These are phyloP conservation scores for Argyrosomus japonicus DNA, from an alignment of 2,113 vertebrate genomes.

Conservation along the genomic window DNA sequence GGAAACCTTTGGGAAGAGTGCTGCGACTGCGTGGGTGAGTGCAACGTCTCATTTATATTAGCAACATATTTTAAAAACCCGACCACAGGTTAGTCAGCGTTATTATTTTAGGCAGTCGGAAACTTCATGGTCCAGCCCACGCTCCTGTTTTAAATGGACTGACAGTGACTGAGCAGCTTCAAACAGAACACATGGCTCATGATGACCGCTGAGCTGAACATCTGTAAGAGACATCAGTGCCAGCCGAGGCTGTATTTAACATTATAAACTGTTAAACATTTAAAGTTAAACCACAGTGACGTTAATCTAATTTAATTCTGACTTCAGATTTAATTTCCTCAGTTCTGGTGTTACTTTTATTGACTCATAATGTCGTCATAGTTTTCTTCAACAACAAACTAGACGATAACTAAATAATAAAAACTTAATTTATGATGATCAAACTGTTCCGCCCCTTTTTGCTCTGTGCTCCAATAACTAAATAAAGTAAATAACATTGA, in stretches of 20 bases:
- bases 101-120: background rate
- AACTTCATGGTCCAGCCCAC: background rate
- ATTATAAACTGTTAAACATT: too few species aligned
- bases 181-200: background rate
- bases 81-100: conserved; percentile 11
- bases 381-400: too few species aligned
- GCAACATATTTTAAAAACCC: conserved; percentile 1
- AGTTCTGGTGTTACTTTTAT: too few species aligned
- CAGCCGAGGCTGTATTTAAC: background rate
- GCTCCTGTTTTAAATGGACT: background rate
- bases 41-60: background rate
- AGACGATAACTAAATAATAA: too few species aligned
- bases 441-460: too few species aligned
- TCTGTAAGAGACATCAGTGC: background rate
- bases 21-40: conserved; percentile 98
- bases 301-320: too few species aligned
- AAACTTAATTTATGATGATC: too few species aligned
- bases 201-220: background rate
- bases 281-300: too few species aligned
- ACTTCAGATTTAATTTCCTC: too few species aligned
- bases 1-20: conserved; percentile 98
- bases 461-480: too few species aligned
- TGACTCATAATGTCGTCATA: too few species aligned
- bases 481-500: too few species aligned
- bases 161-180: background rate